phyloP scores from a whole-genome alignment of 2,888 invertebrate species.

The Platynereis dumerilii region DNA sequence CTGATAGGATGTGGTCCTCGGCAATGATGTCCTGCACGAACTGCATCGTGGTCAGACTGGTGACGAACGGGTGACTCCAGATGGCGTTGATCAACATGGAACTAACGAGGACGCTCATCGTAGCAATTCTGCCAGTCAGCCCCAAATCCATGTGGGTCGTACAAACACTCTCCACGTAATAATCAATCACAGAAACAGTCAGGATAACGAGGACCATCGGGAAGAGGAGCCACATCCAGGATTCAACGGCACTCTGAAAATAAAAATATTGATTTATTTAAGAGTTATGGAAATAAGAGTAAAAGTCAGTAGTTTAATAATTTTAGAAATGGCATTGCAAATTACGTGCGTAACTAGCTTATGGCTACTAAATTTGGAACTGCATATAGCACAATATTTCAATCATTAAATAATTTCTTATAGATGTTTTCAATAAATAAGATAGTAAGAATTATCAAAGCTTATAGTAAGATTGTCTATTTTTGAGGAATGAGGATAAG shows the following conservation, averaged over 20 bases:
- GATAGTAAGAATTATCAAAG: no score
- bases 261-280: no score
- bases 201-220: constrained; percentile 61
- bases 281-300: no score
- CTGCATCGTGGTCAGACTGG: constrained; percentile 50
- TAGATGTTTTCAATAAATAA: no score
- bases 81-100: constrained; percentile 58
- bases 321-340: no score
- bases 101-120: constrained; percentile 62
- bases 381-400: no score
- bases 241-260: constrained; percentile 40
- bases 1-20: constrained; percentile 64
- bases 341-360: no score
- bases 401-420: no score
- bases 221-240: constrained; percentile 54
- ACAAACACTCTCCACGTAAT: constrained; percentile 65
- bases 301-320: no score
- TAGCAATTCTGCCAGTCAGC: constrained; percentile 59
- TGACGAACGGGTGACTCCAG: constrained; percentile 61
- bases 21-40: constrained; percentile 51
- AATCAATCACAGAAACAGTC: constrained; percentile 65
- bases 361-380: no score
- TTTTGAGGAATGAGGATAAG: no score
- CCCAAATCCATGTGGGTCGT: constrained; percentile 56
- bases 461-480: no score